phyloP scores from a whole-genome alignment of 1,140 invertebrate species.

The Dolichoris vasculosae region DNA sequence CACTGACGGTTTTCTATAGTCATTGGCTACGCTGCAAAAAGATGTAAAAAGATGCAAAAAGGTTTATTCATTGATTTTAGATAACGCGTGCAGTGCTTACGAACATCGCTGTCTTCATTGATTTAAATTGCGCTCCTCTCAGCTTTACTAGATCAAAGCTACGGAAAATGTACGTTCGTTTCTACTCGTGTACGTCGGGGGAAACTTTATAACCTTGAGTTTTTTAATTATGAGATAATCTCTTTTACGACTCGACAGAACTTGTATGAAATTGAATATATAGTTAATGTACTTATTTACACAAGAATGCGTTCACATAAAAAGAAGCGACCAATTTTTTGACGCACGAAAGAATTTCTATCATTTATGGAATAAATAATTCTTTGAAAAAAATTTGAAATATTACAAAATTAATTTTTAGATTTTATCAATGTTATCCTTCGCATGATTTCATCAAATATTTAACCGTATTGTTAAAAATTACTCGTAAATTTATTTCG shows the following conservation, averaged over 20 bases:
- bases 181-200: not conserved
- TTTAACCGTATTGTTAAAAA: too few relatives aligned
- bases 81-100: not conserved
- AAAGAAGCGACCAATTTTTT: too few relatives aligned
- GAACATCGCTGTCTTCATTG: not conserved
- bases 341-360: too few relatives aligned
- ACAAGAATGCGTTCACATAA: too few relatives aligned
- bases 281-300: not conserved
- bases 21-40: not conserved
- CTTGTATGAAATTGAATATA: not conserved
- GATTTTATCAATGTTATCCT: too few relatives aligned
- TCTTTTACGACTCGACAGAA: not conserved
- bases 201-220: not conserved
- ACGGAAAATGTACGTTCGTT: not conserved
- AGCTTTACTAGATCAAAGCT: not conserved
- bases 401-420: too few relatives aligned
- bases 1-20: not conserved
- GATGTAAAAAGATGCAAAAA: not conserved
- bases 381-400: too few relatives aligned
- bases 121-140: not conserved
- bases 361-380: too few relatives aligned
- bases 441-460: too few relatives aligned
- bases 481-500: too few relatives aligned
- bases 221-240: not conserved
- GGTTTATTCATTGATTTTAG: slow-evolving; percentile 10